A percentile compares a stretch with the other conserved stretches of the same genome.
Conservation (phyloP, 2,113 vertebrate genomes). For the Indicator indicator region DNA sequence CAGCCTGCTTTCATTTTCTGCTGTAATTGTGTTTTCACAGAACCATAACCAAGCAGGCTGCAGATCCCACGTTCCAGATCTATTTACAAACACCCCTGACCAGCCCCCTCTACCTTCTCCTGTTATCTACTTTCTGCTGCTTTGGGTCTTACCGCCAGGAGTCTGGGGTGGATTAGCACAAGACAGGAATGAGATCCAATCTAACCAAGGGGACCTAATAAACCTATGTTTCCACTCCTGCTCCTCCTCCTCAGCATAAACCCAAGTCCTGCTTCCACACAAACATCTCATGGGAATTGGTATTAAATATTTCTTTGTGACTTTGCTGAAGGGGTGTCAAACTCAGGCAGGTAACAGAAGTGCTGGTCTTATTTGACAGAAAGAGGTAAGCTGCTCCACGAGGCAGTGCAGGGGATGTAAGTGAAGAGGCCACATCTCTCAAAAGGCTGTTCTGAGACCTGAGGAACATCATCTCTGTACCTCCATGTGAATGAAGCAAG, state of each 20-base stretch:
- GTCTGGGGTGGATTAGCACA: conserved; percentile 53
- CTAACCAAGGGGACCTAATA: neutral
- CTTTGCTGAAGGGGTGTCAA: neutral
- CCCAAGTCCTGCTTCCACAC: neutral
- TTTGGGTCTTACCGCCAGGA: conserved; percentile 45
- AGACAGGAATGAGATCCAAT: conserved; percentile 36
- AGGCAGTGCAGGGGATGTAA: neutral
- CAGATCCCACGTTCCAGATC: conserved; percentile 56
- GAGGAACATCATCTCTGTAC: neutral
- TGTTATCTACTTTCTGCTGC: conserved; percentile 37
- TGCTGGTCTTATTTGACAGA: neutral
- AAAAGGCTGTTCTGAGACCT: neutral
- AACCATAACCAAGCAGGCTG: conserved; percentile 55
- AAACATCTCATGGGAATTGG: neutral
- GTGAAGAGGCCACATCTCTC: neutral
- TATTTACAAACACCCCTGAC: conserved; percentile 60
- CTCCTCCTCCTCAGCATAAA: neutral
- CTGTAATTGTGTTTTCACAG: conserved; percentile 38
- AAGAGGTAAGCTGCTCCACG: neutral
- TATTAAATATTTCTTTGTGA: neutral
- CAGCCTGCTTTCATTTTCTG: conserved; percentile 69
- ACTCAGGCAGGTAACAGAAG: neutral
- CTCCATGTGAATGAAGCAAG: neutral
- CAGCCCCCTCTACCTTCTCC: conserved; percentile 28
- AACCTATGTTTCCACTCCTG: accelerated